Conservation (phyloP, 1,140 invertebrate species). For the Araneus ventricosus region DNA sequence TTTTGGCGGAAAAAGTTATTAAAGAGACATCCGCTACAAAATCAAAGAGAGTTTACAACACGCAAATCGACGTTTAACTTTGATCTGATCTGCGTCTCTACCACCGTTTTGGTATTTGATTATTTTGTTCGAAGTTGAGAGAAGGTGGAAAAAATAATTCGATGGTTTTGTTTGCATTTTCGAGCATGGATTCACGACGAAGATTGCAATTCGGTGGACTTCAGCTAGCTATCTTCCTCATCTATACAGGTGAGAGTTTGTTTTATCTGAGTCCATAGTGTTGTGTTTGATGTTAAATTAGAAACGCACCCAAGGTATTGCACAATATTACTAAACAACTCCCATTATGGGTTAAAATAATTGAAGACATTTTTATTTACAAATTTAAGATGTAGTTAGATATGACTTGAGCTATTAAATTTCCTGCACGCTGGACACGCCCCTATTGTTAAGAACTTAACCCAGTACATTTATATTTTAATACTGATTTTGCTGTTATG, state of each 20-base stretch:
- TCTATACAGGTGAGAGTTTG: conserved; percentile 55
- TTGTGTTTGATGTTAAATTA: not conserved
- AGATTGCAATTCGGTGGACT: conserved; percentile 23
- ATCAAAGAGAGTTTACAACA: not conserved
- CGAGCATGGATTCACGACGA: conserved; percentile 47
- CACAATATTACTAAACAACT: too few species aligned
- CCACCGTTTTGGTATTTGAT: not conserved
- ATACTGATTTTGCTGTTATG: too few species aligned
- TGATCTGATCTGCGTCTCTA: too few species aligned
- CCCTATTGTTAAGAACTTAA: too few species aligned
- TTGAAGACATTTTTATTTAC: too few species aligned
- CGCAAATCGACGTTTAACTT: conserved; percentile 10
- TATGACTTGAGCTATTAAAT: too few species aligned
- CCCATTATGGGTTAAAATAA: too few species aligned
- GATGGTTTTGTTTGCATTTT: not conserved
- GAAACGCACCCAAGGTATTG: too few species aligned
- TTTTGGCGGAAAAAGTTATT: not conserved
- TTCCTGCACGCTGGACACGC: too few species aligned
- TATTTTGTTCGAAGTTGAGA: not conserved
- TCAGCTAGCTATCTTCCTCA: conserved; percentile 9
- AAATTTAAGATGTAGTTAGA: too few species aligned
- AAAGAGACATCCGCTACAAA: not conserved
- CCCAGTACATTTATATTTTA: too few species aligned
- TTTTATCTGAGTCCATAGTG: not conserved
- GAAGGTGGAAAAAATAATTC: not conserved